Percentiles rank a stretch among this genome's conserved stretches.
Evolutionary conservation across 2,888 invertebrate genomes (phyloP).

Genomic region (Dryadula phaetusa): DNA sequence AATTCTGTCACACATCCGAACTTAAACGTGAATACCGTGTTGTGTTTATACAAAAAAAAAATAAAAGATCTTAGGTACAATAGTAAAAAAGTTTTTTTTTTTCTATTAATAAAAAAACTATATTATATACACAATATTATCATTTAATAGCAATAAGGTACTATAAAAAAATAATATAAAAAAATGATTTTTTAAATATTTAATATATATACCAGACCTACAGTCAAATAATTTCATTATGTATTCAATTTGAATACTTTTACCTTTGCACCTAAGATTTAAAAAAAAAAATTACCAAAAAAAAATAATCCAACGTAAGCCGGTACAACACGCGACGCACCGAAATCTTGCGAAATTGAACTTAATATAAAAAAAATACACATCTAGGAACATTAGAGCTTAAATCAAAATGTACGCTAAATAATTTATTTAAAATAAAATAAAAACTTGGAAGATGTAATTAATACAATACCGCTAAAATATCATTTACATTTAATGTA

Average conservation of each 20-base stretch:
- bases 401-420: constrained; percentile 73
- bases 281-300: not conserved
- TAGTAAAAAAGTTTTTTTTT: not conserved
- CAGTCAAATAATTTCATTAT: no score
- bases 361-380: constrained; percentile 64
- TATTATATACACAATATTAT: not conserved
- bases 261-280: constrained; percentile 7
- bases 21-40: constrained; percentile 39
- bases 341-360: constrained; percentile 42
- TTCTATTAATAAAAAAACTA: no score
- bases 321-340: constrained; percentile 35
- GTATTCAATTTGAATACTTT: no score
- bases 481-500: constrained; percentile 29
- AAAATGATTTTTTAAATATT: no score
- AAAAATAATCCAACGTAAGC: constrained; percentile 22
- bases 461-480: constrained; percentile 40
- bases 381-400: constrained; percentile 81
- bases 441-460: constrained; percentile 56
- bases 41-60: constrained; percentile 31
- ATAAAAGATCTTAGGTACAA: constrained; percentile 18
- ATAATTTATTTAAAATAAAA: constrained; percentile 61
- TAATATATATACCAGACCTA: no score
- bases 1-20: constrained; percentile 59
- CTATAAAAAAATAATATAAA: no score
- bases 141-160: no score